Evolutionary conservation across 2,888 invertebrate genomes (phyloP).

Genomic region (Petrophora chlorosata): DNA sequence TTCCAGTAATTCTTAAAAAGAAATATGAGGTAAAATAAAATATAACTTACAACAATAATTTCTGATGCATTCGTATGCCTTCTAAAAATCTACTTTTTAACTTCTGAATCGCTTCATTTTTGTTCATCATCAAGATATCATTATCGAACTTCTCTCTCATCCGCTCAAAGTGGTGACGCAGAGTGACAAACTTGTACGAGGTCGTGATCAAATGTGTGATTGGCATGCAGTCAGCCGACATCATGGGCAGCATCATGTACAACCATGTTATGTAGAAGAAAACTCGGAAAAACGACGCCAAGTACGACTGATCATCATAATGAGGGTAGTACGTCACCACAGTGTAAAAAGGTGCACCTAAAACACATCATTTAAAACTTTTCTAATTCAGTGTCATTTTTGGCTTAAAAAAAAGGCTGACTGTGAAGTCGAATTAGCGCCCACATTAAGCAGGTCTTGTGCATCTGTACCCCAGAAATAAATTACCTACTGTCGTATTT

Average conservation of each 20-base stretch:
- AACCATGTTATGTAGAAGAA: constrained; percentile 72
- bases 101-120: constrained; percentile 48
- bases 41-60: constrained; percentile 60
- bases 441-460: too few species aligned
- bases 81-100: constrained; percentile 59
- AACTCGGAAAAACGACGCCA: constrained; percentile 57
- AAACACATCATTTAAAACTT: too few species aligned
- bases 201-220: constrained; percentile 66
- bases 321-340: constrained; percentile 70
- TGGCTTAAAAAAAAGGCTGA: too few species aligned
- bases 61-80: constrained; percentile 70
- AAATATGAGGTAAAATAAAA: background rate
- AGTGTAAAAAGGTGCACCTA: constrained; percentile 71
- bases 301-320: constrained; percentile 58
- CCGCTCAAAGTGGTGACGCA: constrained; percentile 59
- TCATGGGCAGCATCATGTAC: constrained; percentile 77
- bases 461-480: too few species aligned
- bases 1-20: too few species aligned
- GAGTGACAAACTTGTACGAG: constrained; percentile 66
- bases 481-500: too few species aligned
- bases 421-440: too few species aligned
- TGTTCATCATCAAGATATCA: constrained; percentile 45
- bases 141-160: constrained; percentile 56
- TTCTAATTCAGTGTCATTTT: too few species aligned
- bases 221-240: constrained; percentile 73